Base-by-base conservation (phyloP, 2,888 invertebrate genomes). In the Lissonota sp. region DNA sequence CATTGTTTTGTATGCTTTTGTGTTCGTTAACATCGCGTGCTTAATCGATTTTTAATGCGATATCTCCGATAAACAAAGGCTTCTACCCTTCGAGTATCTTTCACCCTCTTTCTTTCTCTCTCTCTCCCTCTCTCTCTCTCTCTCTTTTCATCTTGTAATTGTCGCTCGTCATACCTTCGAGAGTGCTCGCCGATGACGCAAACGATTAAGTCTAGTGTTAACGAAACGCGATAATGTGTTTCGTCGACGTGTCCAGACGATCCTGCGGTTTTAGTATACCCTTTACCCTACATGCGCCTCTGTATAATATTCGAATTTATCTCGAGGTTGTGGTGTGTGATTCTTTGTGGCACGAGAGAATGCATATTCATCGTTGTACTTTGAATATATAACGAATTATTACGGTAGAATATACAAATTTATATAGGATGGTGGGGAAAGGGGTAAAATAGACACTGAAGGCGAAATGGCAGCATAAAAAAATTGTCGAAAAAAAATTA, bases 201-300 rank as follows among this genome's bases (percentile, higher is more conserved):
- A 53, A 66, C 64, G 64, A 71, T 77, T 58, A 64, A 77, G 44
- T 53, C 12, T 46, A 76, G 63, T 44, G 64, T 37, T 37, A 60
- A 71, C 46, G 58, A 77, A 70, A 58, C 51, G 71, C 58, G 64
- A 71, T 66, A 77, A 66, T 49, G 64, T 58, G 75, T 75, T 62
- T 10, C 26, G 26, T 26, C 51, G 26, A n/a, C 44, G 7, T 62
- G n/a, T 8, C 40, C 6, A 42, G 1, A 26, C 51, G 14, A 12
- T 53, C 51, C 7, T 53, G 26, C 26, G 12, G 14, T 14, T 12
- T 53, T 0, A 1, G 14, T 3, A 53, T 16, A 53, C 51, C 14
- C 51, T 53, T 53, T 5, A 14, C 14, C 40, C 39, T 7, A 49
- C n/a, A 39, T 39, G 39, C 57, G 26, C 26, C 39, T 8, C 6